Evolutionary conservation across 2,888 invertebrate genomes (phyloP), one percentile per base, ranked within the genome.

Genomic region (Lymantria monacha): DNA sequence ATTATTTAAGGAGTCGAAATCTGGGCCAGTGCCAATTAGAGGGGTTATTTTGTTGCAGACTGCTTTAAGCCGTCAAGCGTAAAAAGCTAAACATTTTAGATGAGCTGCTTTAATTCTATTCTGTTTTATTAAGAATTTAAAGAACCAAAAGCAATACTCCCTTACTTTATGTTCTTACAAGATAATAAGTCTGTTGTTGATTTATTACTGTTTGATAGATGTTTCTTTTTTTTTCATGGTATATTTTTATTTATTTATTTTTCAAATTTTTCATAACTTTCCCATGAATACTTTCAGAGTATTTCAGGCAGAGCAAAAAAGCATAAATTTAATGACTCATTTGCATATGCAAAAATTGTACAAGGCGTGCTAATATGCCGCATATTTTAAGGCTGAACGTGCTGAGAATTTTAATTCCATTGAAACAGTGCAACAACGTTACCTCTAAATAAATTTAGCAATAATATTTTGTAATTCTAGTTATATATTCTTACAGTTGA

Each of bases 1-100:
- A 77, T 75, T 63, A 75, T 74, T 74, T 69, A 66, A 70, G 70
- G 66, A 69, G 48, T 51, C 51, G 58, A 61, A 71, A 71, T 72
- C 70, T 72, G 70, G 76, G 67, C 61, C 73, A 68, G 57, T 54
- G 71, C 76, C 79, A 80, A 79, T 80, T 79, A 79, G 69, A 61
- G 57, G 64, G 63, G 66, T 65, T 69, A 63, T 66, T 68, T 61
- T 61, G 68, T 60, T 67, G 57, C 66, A 60, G 58, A 69, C 63
- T 61, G 58, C 57, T 69, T 62, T 71, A 66, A 61, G 54, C 59
- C 64, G 60, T 63, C 52, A 66, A 65, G 60, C 55, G 53, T 10
- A 3, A 9, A 30, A 44, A 33, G 33, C 33, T 33, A 33, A 33
- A 33, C 33, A 33, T 31, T 30, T 31, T 12, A 46, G 41, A 64